phyloP scores from a whole-genome alignment of 2,797 vertebrate species.

The Epinephelus malabaricus region DNA sequence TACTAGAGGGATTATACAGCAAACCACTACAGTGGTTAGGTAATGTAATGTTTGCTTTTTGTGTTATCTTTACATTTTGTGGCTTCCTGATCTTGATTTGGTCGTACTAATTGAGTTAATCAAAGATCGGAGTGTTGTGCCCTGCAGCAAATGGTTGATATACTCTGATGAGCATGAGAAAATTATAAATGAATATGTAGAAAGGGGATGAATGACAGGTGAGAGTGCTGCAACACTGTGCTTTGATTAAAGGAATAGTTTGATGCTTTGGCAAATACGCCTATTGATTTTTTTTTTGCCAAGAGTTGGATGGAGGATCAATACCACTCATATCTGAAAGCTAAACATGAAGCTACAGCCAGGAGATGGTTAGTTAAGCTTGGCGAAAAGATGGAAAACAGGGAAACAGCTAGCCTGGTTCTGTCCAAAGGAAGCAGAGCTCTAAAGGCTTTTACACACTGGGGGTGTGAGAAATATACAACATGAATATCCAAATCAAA shows the following conservation, averaged over 20 bases:
- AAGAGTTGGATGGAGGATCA: conserved; percentile 1
- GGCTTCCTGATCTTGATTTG: conserved; percentile 70
- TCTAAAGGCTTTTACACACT: not conserved
- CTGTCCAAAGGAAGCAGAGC: not conserved
- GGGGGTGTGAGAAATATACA: too few relatives aligned
- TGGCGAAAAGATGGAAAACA: not conserved
- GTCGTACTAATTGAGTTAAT: conserved; percentile 68
- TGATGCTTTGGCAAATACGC: conserved; percentile 7
- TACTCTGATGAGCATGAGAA: conserved; percentile 30
- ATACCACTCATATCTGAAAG: not conserved
- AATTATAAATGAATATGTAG: conserved; percentile 15
- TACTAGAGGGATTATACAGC: conserved; percentile 60
- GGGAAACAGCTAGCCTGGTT: not conserved
- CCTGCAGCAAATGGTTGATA: conserved; percentile 43
- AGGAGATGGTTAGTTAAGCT: not conserved
- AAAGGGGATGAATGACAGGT: conserved; percentile 12
- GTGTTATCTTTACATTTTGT: conserved; percentile 72
- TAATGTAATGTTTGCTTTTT: conserved; percentile 79
- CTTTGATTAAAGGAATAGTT: conserved; percentile 51
- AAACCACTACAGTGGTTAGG: conserved; percentile 70
- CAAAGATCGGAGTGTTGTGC: conserved; percentile 39
- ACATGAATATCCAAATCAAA: too few relatives aligned
- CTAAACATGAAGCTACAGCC: not conserved
- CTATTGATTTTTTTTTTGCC: not conserved
- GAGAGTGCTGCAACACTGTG: not conserved